Evolutionary conservation across 2,797 vertebrate species (phyloP).

Genomic region (Labeo calbasu): DNA sequence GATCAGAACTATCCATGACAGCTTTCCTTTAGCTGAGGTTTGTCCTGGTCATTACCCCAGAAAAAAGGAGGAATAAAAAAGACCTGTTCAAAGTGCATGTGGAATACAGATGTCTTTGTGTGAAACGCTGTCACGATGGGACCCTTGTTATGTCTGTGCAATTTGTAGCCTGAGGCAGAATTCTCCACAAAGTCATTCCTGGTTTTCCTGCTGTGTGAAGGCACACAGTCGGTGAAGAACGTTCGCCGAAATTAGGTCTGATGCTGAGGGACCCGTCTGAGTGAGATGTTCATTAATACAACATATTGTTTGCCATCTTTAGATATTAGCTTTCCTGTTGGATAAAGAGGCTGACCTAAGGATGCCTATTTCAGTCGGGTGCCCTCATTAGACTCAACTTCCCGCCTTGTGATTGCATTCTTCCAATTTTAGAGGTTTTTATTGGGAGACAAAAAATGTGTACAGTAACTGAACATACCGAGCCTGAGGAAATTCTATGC

Average conservation of each 20-base stretch:
- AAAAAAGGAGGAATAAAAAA: background rate
- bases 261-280: constrained; percentile 29
- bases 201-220: constrained; percentile 36
- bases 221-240: constrained; percentile 30
- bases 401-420: background rate
- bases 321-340: background rate
- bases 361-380: background rate
- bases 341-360: constrained; percentile 2
- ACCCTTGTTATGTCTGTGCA: constrained; percentile 44
- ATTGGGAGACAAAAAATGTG: background rate
- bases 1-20: background rate
- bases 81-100: constrained; percentile 11
- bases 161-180: constrained; percentile 45
- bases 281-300: constrained; percentile 29
- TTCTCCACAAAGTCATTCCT: constrained; percentile 19
- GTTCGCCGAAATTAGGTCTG: constrained; percentile 40
- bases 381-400: background rate
- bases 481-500: background rate
- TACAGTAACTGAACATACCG: background rate
- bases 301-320: constrained; percentile 15
- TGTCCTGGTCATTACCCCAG: constrained; percentile 15
- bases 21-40: constrained; percentile 5
- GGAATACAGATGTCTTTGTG: constrained; percentile 41
- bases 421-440: constrained; percentile 3
- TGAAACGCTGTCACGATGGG: constrained; percentile 18